phyloP scores from a whole-genome alignment of 2,888 invertebrate genomes.

The Reticulitermes lucifugus region DNA sequence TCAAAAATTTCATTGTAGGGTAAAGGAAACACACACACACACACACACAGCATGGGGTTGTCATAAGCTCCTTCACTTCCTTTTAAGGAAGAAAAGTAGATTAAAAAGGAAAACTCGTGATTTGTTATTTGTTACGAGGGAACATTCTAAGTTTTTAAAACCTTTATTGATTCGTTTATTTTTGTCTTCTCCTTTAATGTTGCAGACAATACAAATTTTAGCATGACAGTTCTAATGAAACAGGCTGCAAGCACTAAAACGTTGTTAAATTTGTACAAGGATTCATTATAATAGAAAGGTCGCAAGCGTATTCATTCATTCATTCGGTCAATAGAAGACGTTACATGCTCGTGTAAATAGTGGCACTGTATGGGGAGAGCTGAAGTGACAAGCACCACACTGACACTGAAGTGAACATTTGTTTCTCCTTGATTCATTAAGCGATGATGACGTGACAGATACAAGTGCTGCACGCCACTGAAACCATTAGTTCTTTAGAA shows the following conservation, averaged over 20 bases:
- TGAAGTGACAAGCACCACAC: background rate
- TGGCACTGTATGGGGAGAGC: background rate
- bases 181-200: too few relatives aligned
- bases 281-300: background rate
- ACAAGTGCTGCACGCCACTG: slow-evolving; percentile 22
- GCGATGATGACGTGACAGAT: background rate
- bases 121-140: too few relatives aligned
- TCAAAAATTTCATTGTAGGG: too few relatives aligned
- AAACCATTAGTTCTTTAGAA: background rate
- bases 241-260: background rate
- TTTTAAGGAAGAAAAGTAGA: too few relatives aligned
- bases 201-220: background rate
- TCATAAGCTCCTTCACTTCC: too few relatives aligned
- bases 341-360: background rate
- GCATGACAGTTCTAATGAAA: background rate
- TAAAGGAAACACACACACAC: too few relatives aligned
- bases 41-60: too few relatives aligned
- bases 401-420: background rate
- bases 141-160: too few relatives aligned
- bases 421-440: slow-evolving; percentile 23
- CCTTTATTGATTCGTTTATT: too few relatives aligned
- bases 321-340: background rate
- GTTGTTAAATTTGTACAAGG: background rate
- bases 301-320: background rate
- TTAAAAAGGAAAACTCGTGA: too few relatives aligned